Percentiles rank a stretch among this genome's conserved stretches.
Conservation (phyloP, 2,113 vertebrate species). For the Ceyx margarethae region DNA sequence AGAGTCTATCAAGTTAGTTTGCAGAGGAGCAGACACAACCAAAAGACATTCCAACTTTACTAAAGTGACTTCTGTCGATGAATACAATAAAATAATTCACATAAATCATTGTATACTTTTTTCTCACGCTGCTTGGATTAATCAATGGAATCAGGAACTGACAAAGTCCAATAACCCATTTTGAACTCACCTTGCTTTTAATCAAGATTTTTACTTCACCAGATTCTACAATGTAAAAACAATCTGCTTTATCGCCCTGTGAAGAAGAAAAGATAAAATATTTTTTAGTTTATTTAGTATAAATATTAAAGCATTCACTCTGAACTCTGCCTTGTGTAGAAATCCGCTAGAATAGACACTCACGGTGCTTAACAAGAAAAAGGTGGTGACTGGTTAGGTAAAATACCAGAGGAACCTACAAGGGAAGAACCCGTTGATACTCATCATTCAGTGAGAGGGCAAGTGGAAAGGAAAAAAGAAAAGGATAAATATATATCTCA, state of each 20-base stretch:
- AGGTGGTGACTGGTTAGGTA: not conserved
- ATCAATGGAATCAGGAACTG: not conserved
- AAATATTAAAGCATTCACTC: not conserved
- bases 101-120: not conserved
- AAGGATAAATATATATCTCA: not conserved
- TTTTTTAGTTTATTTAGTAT: not conserved
- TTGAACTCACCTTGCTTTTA: slow-evolving; percentile 80
- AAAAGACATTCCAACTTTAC: not conserved
- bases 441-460: not conserved
- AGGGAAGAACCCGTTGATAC: not conserved
- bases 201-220: slow-evolving; percentile 96
- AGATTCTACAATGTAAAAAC: slow-evolving; percentile 93
- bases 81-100: not conserved
- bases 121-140: not conserved
- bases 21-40: not conserved
- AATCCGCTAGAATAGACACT: not conserved
- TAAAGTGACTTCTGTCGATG: not conserved
- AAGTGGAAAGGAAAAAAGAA: not conserved
- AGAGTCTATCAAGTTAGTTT: not conserved
- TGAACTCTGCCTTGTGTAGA: not conserved
- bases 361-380: not conserved
- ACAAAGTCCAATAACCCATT: not conserved
- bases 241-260: slow-evolving; percentile 94
- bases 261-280: slow-evolving; percentile 7
- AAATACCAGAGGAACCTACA: not conserved